Evolutionary conservation across 2,888 invertebrate species (phyloP), one percentile per base, ranked within the genome.

Genomic region (Choreutis nemorana): DNA sequence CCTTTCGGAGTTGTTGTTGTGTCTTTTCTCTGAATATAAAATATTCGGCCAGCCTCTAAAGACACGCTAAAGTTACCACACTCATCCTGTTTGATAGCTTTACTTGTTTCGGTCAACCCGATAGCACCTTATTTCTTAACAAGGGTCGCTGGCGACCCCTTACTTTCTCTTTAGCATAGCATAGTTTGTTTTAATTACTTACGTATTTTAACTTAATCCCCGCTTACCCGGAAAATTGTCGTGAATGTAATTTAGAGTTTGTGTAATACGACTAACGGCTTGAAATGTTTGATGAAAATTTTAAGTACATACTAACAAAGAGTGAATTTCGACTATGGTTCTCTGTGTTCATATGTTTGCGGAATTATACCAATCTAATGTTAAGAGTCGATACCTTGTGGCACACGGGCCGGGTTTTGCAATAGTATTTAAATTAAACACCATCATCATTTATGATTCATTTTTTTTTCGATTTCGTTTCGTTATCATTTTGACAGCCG

Each of bases 131-230:
- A 72, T 73, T 64, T 70, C 60, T 59, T 62, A 51, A 51, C 37
- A 53, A 55, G 60, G 77, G 57, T 78, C 73, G 78, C 78, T 68
- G 78, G 78, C 77, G 77, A 78, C 73, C 58, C 38, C 55, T 70
- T 66, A 58, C 42, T 71, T 67, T 71, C 64, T 75, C 62, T 67
- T 64, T 73, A 73, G 70, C 58, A 48, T 72, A 72, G 63, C 59
- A 56, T 66, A 56, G n/a, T n/a, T 58, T 61, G 54, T 64, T 61
- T 60, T 57, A 61, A 44, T 64, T 55, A 63, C 52, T 59, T 60
- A 63, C 52, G 49, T 58, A 58, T 57, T 57, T 54, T 59, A 54
- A 55, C 59, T 50, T 61, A 61, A 50, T 63, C 62, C 47, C 52
- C 55, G 50, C 57, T 55, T 55, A 58, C 54, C 55, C 51, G 55